Evolutionary conservation across 2,888 invertebrate genomes (phyloP).

Genomic region (Sphaerophoria taeniata): DNA sequence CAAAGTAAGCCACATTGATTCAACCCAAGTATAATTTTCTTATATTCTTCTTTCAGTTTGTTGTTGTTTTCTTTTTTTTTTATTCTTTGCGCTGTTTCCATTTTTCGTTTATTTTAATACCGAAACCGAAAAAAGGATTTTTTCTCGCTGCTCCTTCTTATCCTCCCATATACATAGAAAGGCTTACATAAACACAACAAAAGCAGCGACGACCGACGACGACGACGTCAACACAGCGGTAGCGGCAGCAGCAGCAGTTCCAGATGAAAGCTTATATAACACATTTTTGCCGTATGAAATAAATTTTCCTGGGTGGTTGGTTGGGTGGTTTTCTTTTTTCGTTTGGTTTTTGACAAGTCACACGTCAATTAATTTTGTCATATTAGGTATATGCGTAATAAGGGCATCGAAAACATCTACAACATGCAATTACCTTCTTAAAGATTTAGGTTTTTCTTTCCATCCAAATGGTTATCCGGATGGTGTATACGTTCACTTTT

Average conservation of each 20-base stretch:
- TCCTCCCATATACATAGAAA: slow-evolving; percentile 43
- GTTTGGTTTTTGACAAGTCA: slow-evolving; percentile 33
- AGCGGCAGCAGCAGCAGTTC: slow-evolving; percentile 39
- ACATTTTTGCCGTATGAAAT: slow-evolving; percentile 65
- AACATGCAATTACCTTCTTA: slow-evolving; percentile 56
- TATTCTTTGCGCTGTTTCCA: slow-evolving; percentile 62
- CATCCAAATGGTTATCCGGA: not conserved
- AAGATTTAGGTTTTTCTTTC: slow-evolving; percentile 35
- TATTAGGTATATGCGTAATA: slow-evolving; percentile 16
- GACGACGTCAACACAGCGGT: not conserved
- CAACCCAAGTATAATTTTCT: slow-evolving; percentile 47
- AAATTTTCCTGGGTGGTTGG: slow-evolving; percentile 58
- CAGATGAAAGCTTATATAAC: slow-evolving; percentile 74
- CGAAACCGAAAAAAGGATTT: slow-evolving; percentile 52
- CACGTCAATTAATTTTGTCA: slow-evolving; percentile 61
- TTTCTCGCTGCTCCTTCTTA: slow-evolving; percentile 55
- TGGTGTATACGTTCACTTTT: slow-evolving; percentile 42
- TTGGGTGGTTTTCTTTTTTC: slow-evolving; percentile 5
- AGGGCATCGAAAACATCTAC: slow-evolving; percentile 13
- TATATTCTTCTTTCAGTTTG: slow-evolving; percentile 10
- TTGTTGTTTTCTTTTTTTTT: not conserved
- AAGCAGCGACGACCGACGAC: slow-evolving; percentile 30
- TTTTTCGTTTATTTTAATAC: slow-evolving; percentile 71
- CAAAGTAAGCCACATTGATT: slow-evolving; percentile 71
- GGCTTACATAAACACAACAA: slow-evolving; percentile 58